Base-by-base conservation (phyloP, 2,113 vertebrate species). In the Larimichthys crocea region DNA sequence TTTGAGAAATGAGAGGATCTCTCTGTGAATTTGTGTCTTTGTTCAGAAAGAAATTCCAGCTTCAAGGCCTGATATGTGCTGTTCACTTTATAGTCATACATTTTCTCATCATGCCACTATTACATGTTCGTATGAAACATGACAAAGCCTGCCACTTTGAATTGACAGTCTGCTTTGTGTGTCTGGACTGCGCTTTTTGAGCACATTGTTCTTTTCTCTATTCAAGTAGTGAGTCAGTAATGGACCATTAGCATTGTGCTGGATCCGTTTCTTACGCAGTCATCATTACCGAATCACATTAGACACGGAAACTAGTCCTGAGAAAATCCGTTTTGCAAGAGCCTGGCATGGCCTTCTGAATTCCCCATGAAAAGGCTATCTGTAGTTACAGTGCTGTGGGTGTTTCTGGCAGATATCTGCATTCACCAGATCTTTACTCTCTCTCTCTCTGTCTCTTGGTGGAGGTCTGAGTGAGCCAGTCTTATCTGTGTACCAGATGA, bases 241-340 rank as follows among this genome's bases (percentile, higher is more conserved):
- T 87, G 75, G 86, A 63, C 88, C 86, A 88, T 84, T 91, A 88
- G 82, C 78, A 72, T 84, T 76, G 76, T 69, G 75, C 81, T 72
- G 74, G 75, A 79, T 79, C 76, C 61, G 67, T 74, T 81, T 88
- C 69, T 70, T 50, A 65, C 24, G 69, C 66, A 14, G 56, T 44
- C 65, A 4, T 85, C 76, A 81, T 85, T 88, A 76, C 71, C 10
- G n/a, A 84, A 82, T 64, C 60, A 59, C 85, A 79, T 89, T 90
- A 88, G 83, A 87, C 84, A 75, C 70, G 66, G 79, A 89, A 80
- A 74, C 78, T 55, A 65, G 59, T 24, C 35, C 66, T 76, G 72
- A 77, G 49, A 66, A 86, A 84, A 84, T 82, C 65, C 63, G 80
- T 86, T 84, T 76, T 63, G 35, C 55, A 46, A 35, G 73, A 88